Evolutionary conservation across 1,140 invertebrate genomes (phyloP).

Genomic region (Pseudomyrmex sp.): DNA sequence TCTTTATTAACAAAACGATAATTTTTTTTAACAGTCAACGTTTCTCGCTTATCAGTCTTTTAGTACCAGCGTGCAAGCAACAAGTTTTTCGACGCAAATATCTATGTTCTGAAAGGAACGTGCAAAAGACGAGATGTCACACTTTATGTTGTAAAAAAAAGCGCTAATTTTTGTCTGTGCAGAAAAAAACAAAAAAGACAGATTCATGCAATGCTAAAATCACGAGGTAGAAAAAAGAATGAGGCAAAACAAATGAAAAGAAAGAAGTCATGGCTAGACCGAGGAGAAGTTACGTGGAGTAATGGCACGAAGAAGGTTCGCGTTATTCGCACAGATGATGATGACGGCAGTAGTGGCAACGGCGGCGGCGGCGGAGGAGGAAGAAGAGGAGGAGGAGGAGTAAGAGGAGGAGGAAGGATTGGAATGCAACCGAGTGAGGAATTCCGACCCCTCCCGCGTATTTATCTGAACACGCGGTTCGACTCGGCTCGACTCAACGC

Average conservation of each 20-base stretch:
- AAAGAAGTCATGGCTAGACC: constrained; percentile 15
- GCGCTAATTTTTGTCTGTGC: too few species aligned
- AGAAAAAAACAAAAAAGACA: too few species aligned
- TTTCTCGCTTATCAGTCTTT: too few species aligned
- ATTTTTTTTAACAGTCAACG: neutral
- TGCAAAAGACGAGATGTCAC: too few species aligned
- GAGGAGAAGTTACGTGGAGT: constrained; percentile 56
- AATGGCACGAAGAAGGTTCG: constrained; percentile 60
- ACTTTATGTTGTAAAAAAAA: too few species aligned
- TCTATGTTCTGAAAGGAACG: too few species aligned
- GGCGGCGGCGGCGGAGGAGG: constrained; percentile 59
- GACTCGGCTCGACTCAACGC: too few species aligned
- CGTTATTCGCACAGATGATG: constrained; percentile 38
- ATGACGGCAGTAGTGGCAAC: constrained; percentile 51
- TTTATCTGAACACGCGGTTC: constrained; percentile 82
- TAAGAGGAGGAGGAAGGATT: constrained; percentile 67
- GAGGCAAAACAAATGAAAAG: neutral
- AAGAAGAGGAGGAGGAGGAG: neutral
- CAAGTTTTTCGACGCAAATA: too few species aligned
- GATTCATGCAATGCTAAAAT: too few species aligned
- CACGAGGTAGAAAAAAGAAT: neutral
- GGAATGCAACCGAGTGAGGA: constrained; percentile 85
- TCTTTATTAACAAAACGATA: neutral
- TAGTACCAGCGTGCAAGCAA: too few species aligned
- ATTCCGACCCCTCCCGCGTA: constrained; percentile 85